Evolutionary conservation across 2,113 vertebrate species (phyloP).

Genomic region (Eublepharis macularius): DNA sequence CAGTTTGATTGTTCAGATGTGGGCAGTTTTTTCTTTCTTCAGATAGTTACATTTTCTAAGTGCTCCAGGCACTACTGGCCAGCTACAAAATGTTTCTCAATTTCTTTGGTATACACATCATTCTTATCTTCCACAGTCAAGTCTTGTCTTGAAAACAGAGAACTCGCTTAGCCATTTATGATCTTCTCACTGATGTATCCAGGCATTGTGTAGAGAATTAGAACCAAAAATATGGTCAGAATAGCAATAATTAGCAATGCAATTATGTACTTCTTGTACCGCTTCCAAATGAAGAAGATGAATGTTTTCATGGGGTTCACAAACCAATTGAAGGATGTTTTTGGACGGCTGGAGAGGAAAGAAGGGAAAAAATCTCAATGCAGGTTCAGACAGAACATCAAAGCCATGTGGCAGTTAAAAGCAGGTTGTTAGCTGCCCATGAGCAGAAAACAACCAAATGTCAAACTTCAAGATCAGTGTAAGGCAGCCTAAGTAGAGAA

Average conservation of each 20-base stretch:
- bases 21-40: neutral
- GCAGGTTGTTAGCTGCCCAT: neutral
- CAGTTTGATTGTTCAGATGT: neutral
- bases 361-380: neutral
- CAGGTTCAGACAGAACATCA: neutral
- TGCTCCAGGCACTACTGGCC: neutral
- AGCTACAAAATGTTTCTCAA: constrained; percentile 1
- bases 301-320: constrained; percentile 94
- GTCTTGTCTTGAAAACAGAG: constrained; percentile 8
- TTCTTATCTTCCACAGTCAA: neutral
- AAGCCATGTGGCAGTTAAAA: neutral
- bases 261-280: constrained; percentile 89
- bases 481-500: neutral
- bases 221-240: constrained; percentile 83
- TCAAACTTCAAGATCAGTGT: neutral
- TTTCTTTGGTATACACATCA: neutral
- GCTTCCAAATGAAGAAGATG: constrained; percentile 90
- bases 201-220: constrained; percentile 90
- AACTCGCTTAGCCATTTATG: constrained; percentile 77
- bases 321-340: constrained; percentile 92
- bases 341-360: constrained; percentile 81
- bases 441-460: neutral
- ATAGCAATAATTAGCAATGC: constrained; percentile 78
- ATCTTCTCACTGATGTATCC: constrained; percentile 86
- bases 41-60: neutral